Base-by-base conservation (phyloP, 2,113 vertebrate genomes). In the Sisor rabdophorus region DNA sequence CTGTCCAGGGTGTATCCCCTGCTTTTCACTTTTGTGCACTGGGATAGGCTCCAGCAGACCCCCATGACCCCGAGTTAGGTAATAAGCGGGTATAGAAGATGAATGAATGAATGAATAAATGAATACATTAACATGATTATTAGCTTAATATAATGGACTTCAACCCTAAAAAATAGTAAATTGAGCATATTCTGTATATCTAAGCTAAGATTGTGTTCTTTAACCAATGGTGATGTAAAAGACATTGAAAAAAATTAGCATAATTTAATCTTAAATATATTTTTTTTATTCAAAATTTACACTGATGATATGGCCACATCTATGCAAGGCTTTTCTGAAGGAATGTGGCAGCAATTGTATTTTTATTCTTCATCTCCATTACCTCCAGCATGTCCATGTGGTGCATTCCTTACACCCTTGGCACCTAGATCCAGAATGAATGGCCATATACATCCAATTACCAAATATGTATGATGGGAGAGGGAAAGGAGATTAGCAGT, bases 401-500 rank as follows among this genome's bases (percentile, higher is more conserved):
- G 22, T 30, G 48, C 17, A 44, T 73, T 67, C 16, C 69, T 55
- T 36, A 59, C 28, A 44, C 56, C 55, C 26, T 9, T 48, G 56
- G 55, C 56, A 81, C 68, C 61, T 76, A 48, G 59, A 83, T 56
- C 15, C 26, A 47, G 52, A 58, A 71, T 72, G 71, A 76, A 80
- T 56, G 58, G 48, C 75, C 54, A 64, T 71, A 81, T 76, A 68
- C 72, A 83, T 72, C 61, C 40, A 73, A 78, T 64, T 63, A 76
- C 32, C 22, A 20, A 69, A 71, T 71, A 65, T 65, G 78, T 69
- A 73, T 79, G 73, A 77, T 61, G 54, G 75, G 52, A 65, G 71
- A 63, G 71, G 63, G 71, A 56, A 69, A 60, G 72, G 65, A 84
- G 65, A 86, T 81, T 81, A 83, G 71, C 73, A 75, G 79, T 82